phyloP scores from a whole-genome alignment of 2,888 invertebrate species.

The Drosophila rubida region DNA sequence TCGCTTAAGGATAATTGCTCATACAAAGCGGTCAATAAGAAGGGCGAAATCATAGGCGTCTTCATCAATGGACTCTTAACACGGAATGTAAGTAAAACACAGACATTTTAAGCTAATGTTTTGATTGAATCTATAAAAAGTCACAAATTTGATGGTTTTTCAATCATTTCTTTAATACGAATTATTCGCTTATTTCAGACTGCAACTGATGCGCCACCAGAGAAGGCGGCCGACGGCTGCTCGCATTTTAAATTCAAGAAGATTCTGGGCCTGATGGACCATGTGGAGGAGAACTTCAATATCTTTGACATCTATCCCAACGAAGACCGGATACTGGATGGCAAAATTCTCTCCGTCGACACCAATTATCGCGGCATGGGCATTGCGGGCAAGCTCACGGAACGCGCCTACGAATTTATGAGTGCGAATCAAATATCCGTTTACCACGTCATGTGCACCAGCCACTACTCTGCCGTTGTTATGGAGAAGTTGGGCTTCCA shows the following conservation, averaged over 20 bases:
- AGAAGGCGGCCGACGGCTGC: slow-evolving; percentile 80
- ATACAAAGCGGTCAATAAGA: slow-evolving; percentile 86
- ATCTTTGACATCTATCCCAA: slow-evolving; percentile 85
- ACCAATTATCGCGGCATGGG: slow-evolving; percentile 84
- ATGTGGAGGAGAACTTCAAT: slow-evolving; percentile 85
- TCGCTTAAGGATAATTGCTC: slow-evolving; percentile 86
- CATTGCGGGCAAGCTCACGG: slow-evolving; percentile 84
- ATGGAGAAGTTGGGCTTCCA: slow-evolving; percentile 90
- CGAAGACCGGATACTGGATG: slow-evolving; percentile 82
- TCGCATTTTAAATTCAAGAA: slow-evolving; percentile 86
- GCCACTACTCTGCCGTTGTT: slow-evolving; percentile 90
- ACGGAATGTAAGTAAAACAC: slow-evolving; percentile 60
- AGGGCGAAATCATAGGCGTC: slow-evolving; percentile 86
- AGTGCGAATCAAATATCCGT: slow-evolving; percentile 84
- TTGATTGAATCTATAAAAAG: no score
- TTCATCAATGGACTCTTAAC: slow-evolving; percentile 85
- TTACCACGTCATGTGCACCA: slow-evolving; percentile 90
- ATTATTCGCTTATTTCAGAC: background rate
- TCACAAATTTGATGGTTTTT: no score
- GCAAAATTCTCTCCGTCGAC: slow-evolving; percentile 84
- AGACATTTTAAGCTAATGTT: no score
- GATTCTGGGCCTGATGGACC: slow-evolving; percentile 85
- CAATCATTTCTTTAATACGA: no score
- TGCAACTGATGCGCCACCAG: slow-evolving; percentile 41
- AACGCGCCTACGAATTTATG: slow-evolving; percentile 83